Evolutionary conservation across 2,797 vertebrate species (phyloP).

Genomic region (Thamnophis elegans): DNA sequence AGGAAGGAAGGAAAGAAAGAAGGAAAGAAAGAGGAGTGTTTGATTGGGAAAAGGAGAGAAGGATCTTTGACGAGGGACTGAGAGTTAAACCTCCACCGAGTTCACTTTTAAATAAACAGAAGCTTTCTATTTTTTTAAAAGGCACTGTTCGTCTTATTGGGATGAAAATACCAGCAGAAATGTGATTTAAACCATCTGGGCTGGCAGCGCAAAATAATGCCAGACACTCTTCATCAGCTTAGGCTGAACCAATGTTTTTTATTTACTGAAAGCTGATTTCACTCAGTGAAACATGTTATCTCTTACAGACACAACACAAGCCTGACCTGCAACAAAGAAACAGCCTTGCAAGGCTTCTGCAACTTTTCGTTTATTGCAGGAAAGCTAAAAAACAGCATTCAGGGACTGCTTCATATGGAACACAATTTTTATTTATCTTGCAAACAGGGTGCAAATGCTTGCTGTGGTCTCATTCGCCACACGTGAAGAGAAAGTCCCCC

Average conservation of each 20-base stretch:
- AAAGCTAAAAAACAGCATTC: background rate
- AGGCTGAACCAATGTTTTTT: background rate
- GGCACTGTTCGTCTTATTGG: background rate
- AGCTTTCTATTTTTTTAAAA: background rate
- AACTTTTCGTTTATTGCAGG: background rate
- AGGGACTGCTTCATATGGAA: background rate
- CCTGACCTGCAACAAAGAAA: background rate
- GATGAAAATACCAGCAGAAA: background rate
- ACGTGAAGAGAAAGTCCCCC: background rate
- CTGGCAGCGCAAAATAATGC: background rate
- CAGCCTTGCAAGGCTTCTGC: background rate
- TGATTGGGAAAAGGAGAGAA: background rate
- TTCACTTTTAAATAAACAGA: background rate
- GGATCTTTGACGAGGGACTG: background rate
- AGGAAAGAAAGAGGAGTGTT: background rate
- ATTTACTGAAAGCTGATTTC: background rate
- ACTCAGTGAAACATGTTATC: background rate
- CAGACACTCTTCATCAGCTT: background rate
- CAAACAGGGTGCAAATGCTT: background rate
- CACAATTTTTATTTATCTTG: background rate
- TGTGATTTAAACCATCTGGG: background rate
- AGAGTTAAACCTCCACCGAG: background rate
- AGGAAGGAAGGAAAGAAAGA: fast-evolving
- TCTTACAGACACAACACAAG: background rate
- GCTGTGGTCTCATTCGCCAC: background rate